A percentile compares a stretch with the other conserved stretches of the same genome.
phyloP scores from a whole-genome alignment of 2,113 vertebrate genomes.

The Tachysurus vachellii region DNA sequence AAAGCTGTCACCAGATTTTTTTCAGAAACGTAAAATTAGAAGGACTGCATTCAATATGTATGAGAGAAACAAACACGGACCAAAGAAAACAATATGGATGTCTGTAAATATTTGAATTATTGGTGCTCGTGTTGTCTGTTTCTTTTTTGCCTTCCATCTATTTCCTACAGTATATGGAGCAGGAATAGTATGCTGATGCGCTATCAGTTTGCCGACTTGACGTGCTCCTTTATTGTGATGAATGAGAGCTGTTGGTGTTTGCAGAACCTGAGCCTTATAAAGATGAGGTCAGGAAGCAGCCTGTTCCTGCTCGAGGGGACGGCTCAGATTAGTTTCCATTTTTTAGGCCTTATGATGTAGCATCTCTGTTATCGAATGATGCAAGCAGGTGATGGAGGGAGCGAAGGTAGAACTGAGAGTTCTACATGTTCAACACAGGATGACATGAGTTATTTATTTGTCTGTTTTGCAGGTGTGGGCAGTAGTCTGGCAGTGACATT shows the following conservation, averaged over 20 bases:
- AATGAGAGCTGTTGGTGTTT: constrained; percentile 16
- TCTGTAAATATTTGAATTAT: background rate
- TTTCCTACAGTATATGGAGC: background rate
- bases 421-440: constrained; percentile 11
- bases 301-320: constrained; percentile 11
- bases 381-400: background rate
- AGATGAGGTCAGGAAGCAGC: constrained; percentile 25
- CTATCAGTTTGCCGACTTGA: background rate
- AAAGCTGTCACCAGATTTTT: background rate
- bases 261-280: constrained; percentile 5
- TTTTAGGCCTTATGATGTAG: constrained; percentile 30
- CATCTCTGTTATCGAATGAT: constrained; percentile 18
- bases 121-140: background rate
- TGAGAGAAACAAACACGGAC: background rate
- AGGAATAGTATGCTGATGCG: background rate
- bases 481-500: constrained; percentile 44
- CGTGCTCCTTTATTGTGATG: constrained; percentile 23
- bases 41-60: background rate
- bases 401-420: constrained; percentile 5
- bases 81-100: background rate
- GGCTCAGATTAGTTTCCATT: constrained; percentile 25
- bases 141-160: background rate
- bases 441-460: constrained; percentile 33
- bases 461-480: constrained; percentile 29
- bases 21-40: background rate